Evolutionary conservation across 2,888 invertebrate species (phyloP).

Genomic region (Erebia aethiops): DNA sequence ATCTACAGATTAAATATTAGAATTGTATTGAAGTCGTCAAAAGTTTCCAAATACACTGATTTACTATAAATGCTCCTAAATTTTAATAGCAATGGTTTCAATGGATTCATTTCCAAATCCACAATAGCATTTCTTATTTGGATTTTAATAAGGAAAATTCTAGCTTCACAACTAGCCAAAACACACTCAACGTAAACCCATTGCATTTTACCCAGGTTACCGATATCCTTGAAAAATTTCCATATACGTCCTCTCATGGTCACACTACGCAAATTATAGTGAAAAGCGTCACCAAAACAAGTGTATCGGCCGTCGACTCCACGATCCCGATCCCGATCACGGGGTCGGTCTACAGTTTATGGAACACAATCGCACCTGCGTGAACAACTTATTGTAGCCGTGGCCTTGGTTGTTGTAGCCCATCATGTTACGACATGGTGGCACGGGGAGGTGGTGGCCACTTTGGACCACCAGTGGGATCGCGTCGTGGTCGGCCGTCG

Average conservation of each 20-base stretch:
- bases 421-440: constrained; percentile 88
- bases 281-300: constrained; percentile 35
- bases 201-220: constrained; percentile 30
- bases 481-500: constrained; percentile 79
- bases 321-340: neutral
- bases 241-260: constrained; percentile 37
- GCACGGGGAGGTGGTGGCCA: constrained; percentile 74
- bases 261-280: constrained; percentile 12
- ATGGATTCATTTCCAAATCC: too few species aligned
- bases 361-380: constrained; percentile 84
- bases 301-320: constrained; percentile 31
- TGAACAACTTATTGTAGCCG: constrained; percentile 92
- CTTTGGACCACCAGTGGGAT: constrained; percentile 80
- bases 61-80: too few species aligned
- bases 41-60: too few species aligned
- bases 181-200: constrained; percentile 16
- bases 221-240: constrained; percentile 39
- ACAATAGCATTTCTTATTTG: neutral
- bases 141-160: neutral
- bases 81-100: too few species aligned
- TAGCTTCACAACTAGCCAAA: neutral
- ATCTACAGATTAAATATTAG: too few species aligned
- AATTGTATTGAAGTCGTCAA: too few species aligned
- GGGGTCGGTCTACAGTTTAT: neutral
- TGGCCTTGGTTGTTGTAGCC: constrained; percentile 89